phyloP scores from a whole-genome alignment of 1,140 invertebrate genomes.

The Streblospio benedicti region DNA sequence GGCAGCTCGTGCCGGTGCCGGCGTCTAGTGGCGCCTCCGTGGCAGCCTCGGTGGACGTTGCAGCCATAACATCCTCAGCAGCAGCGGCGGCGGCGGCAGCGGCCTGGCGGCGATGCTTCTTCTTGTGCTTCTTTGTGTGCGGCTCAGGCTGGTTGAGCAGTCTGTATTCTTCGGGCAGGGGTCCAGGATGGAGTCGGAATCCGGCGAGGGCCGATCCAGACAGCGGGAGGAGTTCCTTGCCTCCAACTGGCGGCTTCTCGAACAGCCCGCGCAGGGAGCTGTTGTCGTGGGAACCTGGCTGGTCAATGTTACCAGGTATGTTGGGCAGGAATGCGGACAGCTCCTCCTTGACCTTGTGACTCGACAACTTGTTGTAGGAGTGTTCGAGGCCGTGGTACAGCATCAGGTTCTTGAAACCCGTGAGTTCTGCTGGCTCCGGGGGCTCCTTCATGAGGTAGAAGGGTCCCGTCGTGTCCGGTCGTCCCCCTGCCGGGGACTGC shows the following conservation, averaged over 20 bases:
- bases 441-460: conserved; percentile 98
- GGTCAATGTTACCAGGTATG: conserved; percentile 61
- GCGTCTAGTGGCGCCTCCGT: not conserved
- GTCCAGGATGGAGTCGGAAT: conserved; percentile 87
- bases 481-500: conserved; percentile 91
- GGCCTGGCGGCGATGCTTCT: no score
- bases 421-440: conserved; percentile 84
- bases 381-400: conserved; percentile 90
- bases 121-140: conserved; percentile 15
- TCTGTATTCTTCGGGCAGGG: conserved; percentile 15
- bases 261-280: conserved; percentile 80
- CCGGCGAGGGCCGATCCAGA: conserved; percentile 81
- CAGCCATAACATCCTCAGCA: not conserved
- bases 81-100: no score
- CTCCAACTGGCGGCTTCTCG: conserved; percentile 91
- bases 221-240: conserved; percentile 83
- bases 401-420: conserved; percentile 94
- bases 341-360: conserved; percentile 84
- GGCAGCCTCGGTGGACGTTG: conserved; percentile 3
- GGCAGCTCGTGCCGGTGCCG: not conserved
- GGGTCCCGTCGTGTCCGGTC: no score
- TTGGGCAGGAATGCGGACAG: conserved; percentile 89
- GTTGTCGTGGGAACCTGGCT: conserved; percentile 8
- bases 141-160: conserved; percentile 6
- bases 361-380: conserved; percentile 92